These are phyloP conservation scores for Spodoptera littoralis DNA, from an alignment of 2,888 invertebrate genomes.

Conservation along the genomic window DNA sequence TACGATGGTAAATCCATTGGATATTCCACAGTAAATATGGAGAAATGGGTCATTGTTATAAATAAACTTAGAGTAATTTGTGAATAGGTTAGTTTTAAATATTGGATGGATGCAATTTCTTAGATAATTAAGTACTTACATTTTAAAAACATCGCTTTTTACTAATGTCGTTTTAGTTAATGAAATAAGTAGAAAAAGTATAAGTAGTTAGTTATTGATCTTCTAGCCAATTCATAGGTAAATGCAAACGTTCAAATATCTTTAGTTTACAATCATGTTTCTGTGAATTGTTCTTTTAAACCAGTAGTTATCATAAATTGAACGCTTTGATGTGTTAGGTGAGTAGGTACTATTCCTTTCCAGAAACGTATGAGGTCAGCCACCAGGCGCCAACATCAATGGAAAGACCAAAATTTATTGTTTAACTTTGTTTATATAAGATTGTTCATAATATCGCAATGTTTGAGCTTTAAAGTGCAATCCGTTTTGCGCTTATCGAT, in stretches of 20 bases:
- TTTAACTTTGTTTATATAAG: constrained; percentile 40
- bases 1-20: constrained; percentile 63
- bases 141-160: too few species aligned
- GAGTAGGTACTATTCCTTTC: constrained; percentile 1
- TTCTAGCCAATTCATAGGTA: too few species aligned
- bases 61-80: constrained; percentile 42
- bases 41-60: constrained; percentile 64
- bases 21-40: constrained; percentile 60
- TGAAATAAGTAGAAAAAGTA: too few species aligned
- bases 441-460: constrained; percentile 48
- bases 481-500: constrained; percentile 72
- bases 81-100: constrained; percentile 1
- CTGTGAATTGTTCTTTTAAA: neutral
- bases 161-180: too few species aligned
- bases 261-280: too few species aligned
- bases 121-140: neutral
- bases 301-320: neutral
- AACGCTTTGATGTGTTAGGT: neutral
- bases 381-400: constrained; percentile 40
- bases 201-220: too few species aligned
- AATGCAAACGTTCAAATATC: too few species aligned
- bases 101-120: neutral
- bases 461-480: constrained; percentile 70
- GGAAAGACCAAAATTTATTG: constrained; percentile 37
- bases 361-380: constrained; percentile 21